Evolutionary conservation across 1,140 invertebrate genomes (phyloP), one percentile per base, ranked within the genome.

Genomic region (Episyrphus balteatus): DNA sequence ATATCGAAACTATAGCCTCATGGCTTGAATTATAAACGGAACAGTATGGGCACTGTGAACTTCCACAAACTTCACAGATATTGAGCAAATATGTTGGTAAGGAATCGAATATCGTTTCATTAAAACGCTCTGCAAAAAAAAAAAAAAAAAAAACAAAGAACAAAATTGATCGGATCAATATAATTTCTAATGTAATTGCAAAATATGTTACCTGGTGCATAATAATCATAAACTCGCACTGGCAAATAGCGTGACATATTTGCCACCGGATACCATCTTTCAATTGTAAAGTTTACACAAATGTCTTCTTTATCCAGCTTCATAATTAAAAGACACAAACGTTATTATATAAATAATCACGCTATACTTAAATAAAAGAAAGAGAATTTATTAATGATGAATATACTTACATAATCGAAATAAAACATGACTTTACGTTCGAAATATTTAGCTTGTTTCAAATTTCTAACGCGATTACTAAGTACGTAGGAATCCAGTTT

Each of bases 31-130:
- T 91, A 70, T 89, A 93, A 53, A 91, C 89, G 19, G 88, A 84
- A 71, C 93, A 98, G 65, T 97, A 97, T 0, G 93, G 93, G 72
- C 94, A 98, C 67, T 97, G 93, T 39, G 89, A 97, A 17, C 92
- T 96, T 31, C 93, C 94, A 65, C 93, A 98, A n/a, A 97, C 93
- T 64, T 96, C 90, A 62, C 93, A 98, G 52, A 98, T 94, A 67
- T 93, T 94, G 21, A 96, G 70, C 13, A 88, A 73, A 67, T 93
- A 93, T 3, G 92, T 85, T 19, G 88, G 81, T 40, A 90, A 75
- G 2, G 90, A 81, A 60, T 94, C 89, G 59, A 95, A 93, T 69
- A 97, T 86, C 0, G 85, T 84, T 73, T 94, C 89, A 61, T 95
- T 95, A 73, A 90, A 95, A 40, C 91, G 82, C 68, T 95, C 92